A percentile compares a stretch with the other conserved stretches of the same genome.
Conservation (phyloP, 2,113 vertebrate genomes). For the Melanotaenia duboulayi region DNA sequence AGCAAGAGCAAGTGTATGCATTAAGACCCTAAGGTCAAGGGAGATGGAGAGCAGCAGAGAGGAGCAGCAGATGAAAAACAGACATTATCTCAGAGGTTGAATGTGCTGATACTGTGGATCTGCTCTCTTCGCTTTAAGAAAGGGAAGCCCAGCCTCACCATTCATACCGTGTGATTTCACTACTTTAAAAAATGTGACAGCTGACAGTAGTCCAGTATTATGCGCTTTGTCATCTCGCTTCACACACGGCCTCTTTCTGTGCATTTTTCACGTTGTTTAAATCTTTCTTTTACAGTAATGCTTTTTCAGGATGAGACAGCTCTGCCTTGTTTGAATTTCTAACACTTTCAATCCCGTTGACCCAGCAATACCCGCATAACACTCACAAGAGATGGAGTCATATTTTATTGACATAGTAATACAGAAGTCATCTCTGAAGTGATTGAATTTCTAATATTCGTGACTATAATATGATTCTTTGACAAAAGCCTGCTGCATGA, state of each 20-base stretch:
- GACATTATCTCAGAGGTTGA: slow-evolving; percentile 49
- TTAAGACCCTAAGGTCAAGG: slow-evolving; percentile 53
- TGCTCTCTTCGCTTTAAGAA: slow-evolving; percentile 7
- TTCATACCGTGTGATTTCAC: slow-evolving; percentile 6
- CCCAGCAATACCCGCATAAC: slow-evolving; percentile 56
- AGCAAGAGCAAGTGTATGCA: not conserved
- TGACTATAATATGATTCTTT: slow-evolving; percentile 64
- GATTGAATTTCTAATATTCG: slow-evolving; percentile 78
- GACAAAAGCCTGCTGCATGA: slow-evolving; percentile 49
- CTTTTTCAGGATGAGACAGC: slow-evolving; percentile 36
- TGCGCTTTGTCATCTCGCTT: slow-evolving; percentile 26
- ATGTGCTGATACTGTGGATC: slow-evolving; percentile 65
- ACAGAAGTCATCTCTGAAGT: slow-evolving; percentile 53
- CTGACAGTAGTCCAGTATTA: slow-evolving; percentile 19
- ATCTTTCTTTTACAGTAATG: slow-evolving; percentile 17
- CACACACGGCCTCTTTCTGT: slow-evolving; percentile 15
- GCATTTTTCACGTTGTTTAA: slow-evolving; percentile 2
- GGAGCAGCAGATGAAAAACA: slow-evolving; percentile 55
- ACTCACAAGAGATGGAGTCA: slow-evolving; percentile 11
- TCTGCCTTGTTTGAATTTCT: slow-evolving; percentile 54
- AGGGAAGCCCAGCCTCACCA: slow-evolving; percentile 21
- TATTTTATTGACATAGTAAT: slow-evolving; percentile 47
- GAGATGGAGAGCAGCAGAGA: slow-evolving; percentile 43
- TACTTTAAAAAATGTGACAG: slow-evolving; percentile 26
- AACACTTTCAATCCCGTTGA: slow-evolving; percentile 55